Percentiles rank a stretch among this genome's conserved stretches.
These are phyloP conservation scores for Microctonus hyperodae DNA, from an alignment of 2,888 invertebrate species.

Conservation along the genomic window DNA sequence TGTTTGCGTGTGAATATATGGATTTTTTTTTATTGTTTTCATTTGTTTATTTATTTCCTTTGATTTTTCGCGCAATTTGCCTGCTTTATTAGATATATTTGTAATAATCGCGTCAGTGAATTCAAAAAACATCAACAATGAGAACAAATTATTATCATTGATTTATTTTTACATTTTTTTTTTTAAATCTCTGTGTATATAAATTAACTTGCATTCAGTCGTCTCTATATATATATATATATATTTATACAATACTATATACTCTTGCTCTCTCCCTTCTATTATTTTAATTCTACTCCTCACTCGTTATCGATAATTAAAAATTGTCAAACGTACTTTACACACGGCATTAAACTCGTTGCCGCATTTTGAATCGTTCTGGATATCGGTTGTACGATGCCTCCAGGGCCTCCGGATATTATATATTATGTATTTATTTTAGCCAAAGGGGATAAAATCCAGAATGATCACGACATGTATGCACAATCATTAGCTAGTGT, in stretches of 20 bases:
- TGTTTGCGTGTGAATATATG: constrained; percentile 2
- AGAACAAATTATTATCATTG: too few species aligned
- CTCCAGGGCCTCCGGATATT: constrained; percentile 42
- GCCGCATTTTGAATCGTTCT: constrained; percentile 41
- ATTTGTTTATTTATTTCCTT: too few species aligned
- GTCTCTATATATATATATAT: too few species aligned
- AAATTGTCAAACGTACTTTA: constrained; percentile 61
- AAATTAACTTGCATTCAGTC: too few species aligned
- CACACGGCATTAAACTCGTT: constrained; percentile 19
- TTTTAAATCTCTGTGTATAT: too few species aligned
- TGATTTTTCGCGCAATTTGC: too few species aligned
- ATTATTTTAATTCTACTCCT: neutral
- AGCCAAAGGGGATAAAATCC: constrained; percentile 13
- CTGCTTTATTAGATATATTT: too few species aligned
- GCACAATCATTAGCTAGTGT: constrained; percentile 56
- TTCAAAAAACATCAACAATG: too few species aligned
- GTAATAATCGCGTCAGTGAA: too few species aligned
- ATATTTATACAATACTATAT: too few species aligned
- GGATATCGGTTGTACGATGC: constrained; percentile 39
- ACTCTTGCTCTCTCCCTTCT: too few species aligned
- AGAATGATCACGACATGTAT: constrained; percentile 20
- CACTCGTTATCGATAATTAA: constrained; percentile 57
- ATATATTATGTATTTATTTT: constrained; percentile 20
- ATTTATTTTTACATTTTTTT: too few species aligned
- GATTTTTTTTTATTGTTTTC: constrained; percentile 31